phyloP scores from a whole-genome alignment of 1,140 invertebrate genomes.

The Penaeus vannamei region DNA sequence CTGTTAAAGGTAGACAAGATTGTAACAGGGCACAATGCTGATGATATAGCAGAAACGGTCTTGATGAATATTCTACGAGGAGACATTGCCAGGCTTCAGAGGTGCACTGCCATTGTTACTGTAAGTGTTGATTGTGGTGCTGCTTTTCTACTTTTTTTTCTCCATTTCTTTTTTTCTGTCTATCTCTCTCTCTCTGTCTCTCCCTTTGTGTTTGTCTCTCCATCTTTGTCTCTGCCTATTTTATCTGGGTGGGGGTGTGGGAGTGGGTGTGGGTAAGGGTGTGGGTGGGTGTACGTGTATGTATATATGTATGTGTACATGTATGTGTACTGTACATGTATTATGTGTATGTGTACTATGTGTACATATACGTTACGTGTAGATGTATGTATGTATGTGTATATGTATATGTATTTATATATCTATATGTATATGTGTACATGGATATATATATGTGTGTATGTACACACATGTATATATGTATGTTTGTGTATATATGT shows the following conservation, averaged over 20 bases:
- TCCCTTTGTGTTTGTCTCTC: too few species aligned
- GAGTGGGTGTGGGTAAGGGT: too few species aligned
- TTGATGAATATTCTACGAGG: constrained; percentile 98
- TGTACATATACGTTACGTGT: neutral
- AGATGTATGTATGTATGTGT: neutral
- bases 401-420: too few species aligned
- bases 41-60: constrained; percentile 99
- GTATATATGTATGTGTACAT: too few species aligned
- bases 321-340: too few species aligned
- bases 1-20: constrained; percentile 91
- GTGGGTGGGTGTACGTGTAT: too few species aligned
- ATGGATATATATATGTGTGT: too few species aligned
- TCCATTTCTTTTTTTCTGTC: constrained; percentile 68
- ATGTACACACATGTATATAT: too few species aligned
- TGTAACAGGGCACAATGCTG: constrained; percentile 99
- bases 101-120: constrained; percentile 81
- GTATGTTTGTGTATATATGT: too few species aligned
- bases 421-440: too few species aligned
- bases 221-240: neutral
- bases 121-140: constrained; percentile 37
- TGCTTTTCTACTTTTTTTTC: constrained; percentile 63
- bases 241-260: neutral
- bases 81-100: constrained; percentile 92
- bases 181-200: too few species aligned
- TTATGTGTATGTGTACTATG: too few species aligned